These are phyloP conservation scores for Takifugu flavidus DNA, from an alignment of 2,113 vertebrate species.

Conservation along the genomic window DNA sequence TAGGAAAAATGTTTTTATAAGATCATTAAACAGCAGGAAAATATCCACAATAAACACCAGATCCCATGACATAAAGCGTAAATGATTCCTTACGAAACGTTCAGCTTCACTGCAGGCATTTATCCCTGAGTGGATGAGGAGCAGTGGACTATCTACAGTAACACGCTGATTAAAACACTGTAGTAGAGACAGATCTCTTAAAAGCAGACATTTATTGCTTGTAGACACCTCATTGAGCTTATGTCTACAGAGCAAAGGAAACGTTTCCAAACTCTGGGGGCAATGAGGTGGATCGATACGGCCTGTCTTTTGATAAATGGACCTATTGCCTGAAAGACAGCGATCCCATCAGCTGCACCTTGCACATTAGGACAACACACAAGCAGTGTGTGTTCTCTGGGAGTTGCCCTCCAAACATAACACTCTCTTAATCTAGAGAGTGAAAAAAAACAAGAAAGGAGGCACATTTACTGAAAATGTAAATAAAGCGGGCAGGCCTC, in stretches of 20 bases:
- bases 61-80: too few relatives aligned
- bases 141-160: conserved; percentile 23
- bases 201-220: conserved; percentile 69
- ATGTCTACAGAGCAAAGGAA: conserved; percentile 49
- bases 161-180: conserved; percentile 58
- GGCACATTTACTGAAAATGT: conserved; percentile 30
- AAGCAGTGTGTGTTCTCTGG: conserved; percentile 41
- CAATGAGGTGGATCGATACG: conserved; percentile 64
- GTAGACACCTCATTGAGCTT: conserved; percentile 66
- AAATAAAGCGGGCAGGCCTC: conserved; percentile 38
- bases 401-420: conserved; percentile 42
- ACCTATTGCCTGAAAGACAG: conserved; percentile 69
- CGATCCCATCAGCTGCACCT: conserved; percentile 65
- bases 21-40: background rate
- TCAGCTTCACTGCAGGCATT: background rate
- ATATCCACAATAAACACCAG: background rate
- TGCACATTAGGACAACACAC: conserved; percentile 52
- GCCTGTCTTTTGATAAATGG: conserved; percentile 73
- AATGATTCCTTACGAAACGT: background rate
- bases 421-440: conserved; percentile 54
- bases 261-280: conserved; percentile 53
- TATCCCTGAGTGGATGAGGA: background rate
- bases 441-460: conserved; percentile 37
- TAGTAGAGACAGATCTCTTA: conserved; percentile 51
- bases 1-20: background rate